These are phyloP conservation scores for Calonectris borealis DNA, from an alignment of 2,113 vertebrate genomes.

Conservation along the genomic window DNA sequence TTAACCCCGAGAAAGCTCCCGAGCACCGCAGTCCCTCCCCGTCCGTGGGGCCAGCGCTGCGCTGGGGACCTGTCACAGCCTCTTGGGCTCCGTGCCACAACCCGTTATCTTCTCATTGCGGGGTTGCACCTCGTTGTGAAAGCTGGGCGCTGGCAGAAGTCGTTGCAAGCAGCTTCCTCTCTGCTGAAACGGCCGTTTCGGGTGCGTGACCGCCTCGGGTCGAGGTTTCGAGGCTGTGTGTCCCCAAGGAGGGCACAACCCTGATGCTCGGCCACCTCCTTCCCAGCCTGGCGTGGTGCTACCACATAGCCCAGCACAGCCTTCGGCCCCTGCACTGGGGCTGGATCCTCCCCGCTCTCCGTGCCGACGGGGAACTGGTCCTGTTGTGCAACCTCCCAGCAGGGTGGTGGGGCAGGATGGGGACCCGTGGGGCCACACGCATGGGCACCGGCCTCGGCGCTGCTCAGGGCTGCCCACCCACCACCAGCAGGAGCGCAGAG, in stretches of 20 bases:
- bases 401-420: background rate
- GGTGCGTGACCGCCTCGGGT: accelerated
- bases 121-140: background rate
- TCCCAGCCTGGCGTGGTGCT: background rate
- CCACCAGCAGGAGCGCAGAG: background rate
- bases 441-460: accelerated
- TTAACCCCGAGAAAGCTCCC: background rate
- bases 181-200: accelerated
- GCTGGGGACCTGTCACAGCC: background rate
- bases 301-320: accelerated
- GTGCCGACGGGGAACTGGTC: accelerated
- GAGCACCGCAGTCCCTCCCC: background rate
- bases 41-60: accelerated
- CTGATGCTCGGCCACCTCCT: background rate
- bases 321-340: accelerated
- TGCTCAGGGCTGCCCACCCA: background rate
- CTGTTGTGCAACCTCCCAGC: background rate
- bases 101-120: accelerated
- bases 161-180: background rate
- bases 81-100: accelerated
- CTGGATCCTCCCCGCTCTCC: accelerated
- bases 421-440: accelerated
- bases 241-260: background rate
- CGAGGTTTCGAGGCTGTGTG: accelerated
- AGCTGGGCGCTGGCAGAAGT: background rate